A percentile compares a stretch with the other conserved stretches of the same genome.
phyloP scores from a whole-genome alignment of 35 echinoderm and acorn worm species.

The Nesometra sesokonis region DNA sequence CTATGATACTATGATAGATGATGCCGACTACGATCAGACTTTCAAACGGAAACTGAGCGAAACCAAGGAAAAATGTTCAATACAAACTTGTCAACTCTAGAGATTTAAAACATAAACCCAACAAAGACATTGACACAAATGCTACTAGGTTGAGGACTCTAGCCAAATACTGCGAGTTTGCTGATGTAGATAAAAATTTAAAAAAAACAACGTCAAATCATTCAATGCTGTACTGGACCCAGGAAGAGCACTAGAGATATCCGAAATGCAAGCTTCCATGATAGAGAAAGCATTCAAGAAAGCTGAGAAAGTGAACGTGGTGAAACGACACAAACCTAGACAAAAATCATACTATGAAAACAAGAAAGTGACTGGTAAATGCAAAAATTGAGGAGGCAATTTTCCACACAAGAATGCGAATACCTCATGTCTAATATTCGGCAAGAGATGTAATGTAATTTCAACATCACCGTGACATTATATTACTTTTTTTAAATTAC shows the following conservation, averaged over 20 bases:
- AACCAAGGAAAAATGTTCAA: slow-evolving; percentile 15
- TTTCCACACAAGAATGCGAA: neutral
- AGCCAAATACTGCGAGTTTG: slow-evolving; percentile 39
- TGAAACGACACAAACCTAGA: neutral
- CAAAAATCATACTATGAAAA: neutral
- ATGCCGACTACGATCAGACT: slow-evolving; percentile 16
- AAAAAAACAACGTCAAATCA: slow-evolving; percentile 47
- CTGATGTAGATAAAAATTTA: slow-evolving; percentile 21
- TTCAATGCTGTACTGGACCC: slow-evolving; percentile 24
- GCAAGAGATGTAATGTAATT: too few relatives aligned
- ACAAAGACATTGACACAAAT: slow-evolving; percentile 30
- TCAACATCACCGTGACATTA: too few relatives aligned
- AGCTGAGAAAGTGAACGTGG: neutral
- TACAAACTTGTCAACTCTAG: slow-evolving; percentile 33
- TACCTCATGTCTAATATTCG: too few relatives aligned
- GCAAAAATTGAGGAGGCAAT: neutral
- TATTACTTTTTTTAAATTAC: too few relatives aligned
- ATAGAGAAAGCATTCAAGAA: too few relatives aligned
- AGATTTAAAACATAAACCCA: slow-evolving; percentile 14
- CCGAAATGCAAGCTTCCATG: neutral
- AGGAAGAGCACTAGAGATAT: slow-evolving; percentile 22
- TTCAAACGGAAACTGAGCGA: slow-evolving; percentile 24
- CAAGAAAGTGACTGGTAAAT: neutral
- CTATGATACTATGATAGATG: slow-evolving; percentile 25
- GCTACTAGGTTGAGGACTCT: slow-evolving; percentile 29